Conservation (phyloP, 92 coral and sea anemone genomes). For the Zoanthus gigantus region DNA sequence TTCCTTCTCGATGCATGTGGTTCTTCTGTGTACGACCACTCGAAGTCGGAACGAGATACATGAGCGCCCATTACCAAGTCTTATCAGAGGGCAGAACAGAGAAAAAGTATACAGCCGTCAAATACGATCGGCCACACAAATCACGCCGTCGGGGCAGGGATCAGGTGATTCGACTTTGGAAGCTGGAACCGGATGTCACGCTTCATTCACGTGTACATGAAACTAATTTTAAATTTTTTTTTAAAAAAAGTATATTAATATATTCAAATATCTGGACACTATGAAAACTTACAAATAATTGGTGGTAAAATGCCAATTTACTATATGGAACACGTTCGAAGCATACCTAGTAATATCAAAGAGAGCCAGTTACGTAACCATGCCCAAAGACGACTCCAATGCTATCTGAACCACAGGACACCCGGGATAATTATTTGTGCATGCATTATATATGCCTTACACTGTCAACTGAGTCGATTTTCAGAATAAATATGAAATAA, state of each 20-base stretch:
- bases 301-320: too few species aligned
- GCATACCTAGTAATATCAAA: too few species aligned
- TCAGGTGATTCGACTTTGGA: conserved; percentile 38
- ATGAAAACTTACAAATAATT: too few species aligned
- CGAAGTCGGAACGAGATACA: conserved; percentile 96
- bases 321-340: too few species aligned
- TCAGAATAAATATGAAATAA: too few species aligned
- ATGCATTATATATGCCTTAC: too few species aligned
- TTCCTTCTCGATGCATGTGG: conserved; percentile 98
- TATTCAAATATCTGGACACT: too few species aligned
- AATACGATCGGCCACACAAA: background rate
- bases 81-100: background rate
- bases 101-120: background rate
- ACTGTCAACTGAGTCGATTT: too few species aligned
- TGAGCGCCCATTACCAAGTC: conserved; percentile 85
- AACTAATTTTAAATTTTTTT: background rate
- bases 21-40: conserved; percentile 98
- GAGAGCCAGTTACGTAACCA: too few species aligned
- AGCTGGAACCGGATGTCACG: conserved; percentile 8
- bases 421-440: too few species aligned
- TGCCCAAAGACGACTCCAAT: too few species aligned
- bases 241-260: background rate
- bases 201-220: background rate
- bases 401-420: too few species aligned
- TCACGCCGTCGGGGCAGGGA: conserved; percentile 33